Evolutionary conservation across 2,888 invertebrate species (phyloP).

Genomic region (Asteroscopus sphinx): DNA sequence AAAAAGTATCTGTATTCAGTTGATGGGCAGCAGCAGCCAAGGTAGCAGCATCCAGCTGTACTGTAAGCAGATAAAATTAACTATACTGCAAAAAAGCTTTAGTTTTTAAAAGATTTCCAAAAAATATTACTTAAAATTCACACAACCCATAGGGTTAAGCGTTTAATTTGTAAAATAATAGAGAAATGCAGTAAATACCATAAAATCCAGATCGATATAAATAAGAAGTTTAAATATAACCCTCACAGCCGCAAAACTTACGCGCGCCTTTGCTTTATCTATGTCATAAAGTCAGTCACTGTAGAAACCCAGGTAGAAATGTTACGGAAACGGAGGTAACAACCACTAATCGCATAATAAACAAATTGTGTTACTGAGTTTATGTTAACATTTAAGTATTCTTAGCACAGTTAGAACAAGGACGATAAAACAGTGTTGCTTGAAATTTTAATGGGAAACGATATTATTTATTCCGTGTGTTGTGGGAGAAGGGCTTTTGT

Average conservation of each 20-base stretch:
- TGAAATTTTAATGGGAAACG: constrained; percentile 30
- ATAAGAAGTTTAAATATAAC: background rate
- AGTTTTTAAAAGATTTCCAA: too few relatives aligned
- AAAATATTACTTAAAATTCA: too few relatives aligned
- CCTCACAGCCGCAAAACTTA: constrained; percentile 6
- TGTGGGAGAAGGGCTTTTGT: background rate
- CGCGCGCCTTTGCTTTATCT: constrained; percentile 22
- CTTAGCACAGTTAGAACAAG: constrained; percentile 35
- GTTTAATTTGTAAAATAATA: background rate
- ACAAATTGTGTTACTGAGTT: constrained; percentile 41
- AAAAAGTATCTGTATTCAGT: too few relatives aligned
- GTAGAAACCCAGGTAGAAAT: constrained; percentile 38
- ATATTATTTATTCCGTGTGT: constrained; percentile 14
- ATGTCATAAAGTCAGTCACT: constrained; percentile 31
- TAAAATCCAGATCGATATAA: background rate
- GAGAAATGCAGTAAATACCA: background rate
- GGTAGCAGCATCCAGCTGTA: too few relatives aligned
- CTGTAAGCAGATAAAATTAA: too few relatives aligned
- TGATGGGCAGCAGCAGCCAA: too few relatives aligned
- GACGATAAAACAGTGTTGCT: constrained; percentile 17
- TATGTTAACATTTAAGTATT: constrained; percentile 42
- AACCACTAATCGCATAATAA: constrained; percentile 48
- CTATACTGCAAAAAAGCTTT: too few relatives aligned
- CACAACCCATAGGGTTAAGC: too few relatives aligned
- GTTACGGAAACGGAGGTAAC: constrained; percentile 45